Evolutionary conservation across 2,113 vertebrate genomes (phyloP).

Genomic region (Motacilla alba): DNA sequence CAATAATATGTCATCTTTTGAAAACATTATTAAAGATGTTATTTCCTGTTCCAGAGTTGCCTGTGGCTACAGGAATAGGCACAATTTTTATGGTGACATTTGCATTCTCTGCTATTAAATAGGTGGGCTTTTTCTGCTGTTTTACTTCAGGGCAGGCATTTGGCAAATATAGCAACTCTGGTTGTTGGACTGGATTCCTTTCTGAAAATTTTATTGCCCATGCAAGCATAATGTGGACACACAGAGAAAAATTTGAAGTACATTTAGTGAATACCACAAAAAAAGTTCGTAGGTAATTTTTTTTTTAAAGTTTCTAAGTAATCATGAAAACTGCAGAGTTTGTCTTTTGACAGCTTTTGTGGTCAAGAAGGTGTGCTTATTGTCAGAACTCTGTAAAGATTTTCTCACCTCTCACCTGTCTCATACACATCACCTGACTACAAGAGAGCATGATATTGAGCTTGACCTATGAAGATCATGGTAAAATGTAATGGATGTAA

Average conservation of each 20-base stretch:
- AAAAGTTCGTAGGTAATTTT: neutral
- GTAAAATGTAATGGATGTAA: neutral
- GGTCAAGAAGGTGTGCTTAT: neutral
- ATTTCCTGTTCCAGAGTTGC: neutral
- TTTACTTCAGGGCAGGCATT: constrained; percentile 25
- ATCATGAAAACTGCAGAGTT: neutral
- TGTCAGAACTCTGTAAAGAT: neutral
- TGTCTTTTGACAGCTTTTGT: neutral
- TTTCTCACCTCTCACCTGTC: neutral
- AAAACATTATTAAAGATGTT: neutral
- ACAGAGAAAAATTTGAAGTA: neutral
- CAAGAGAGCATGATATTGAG: neutral
- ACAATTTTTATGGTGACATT: constrained; percentile 8
- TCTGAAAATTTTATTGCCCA: neutral
- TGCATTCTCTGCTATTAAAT: constrained; percentile 4
- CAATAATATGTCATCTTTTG: neutral
- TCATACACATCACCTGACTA: neutral
- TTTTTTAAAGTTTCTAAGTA: neutral
- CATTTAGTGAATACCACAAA: neutral
- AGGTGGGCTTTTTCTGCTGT: neutral
- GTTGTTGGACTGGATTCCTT: neutral
- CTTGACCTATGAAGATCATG: neutral
- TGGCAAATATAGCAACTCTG: neutral
- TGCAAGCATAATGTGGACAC: neutral
- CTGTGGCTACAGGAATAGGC: neutral